These are phyloP conservation scores for Hycleus phaleratus DNA, from an alignment of 1,140 invertebrate species.

Conservation along the genomic window DNA sequence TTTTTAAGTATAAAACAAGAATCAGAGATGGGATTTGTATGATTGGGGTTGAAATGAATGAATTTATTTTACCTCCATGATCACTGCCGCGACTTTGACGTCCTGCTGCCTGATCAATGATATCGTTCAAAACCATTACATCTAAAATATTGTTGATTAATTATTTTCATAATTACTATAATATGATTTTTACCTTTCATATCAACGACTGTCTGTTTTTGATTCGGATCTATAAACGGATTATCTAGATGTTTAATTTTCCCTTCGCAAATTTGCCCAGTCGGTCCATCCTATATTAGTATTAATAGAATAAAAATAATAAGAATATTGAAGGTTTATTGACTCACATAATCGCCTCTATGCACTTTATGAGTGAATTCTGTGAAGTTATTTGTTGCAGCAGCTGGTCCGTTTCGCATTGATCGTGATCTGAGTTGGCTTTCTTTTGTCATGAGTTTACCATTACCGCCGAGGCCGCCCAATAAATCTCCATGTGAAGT, in stretches of 20 bases:
- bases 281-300: constrained; percentile 35
- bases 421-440: constrained; percentile 69
- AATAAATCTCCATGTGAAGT: constrained; percentile 87
- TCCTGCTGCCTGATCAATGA: constrained; percentile 91
- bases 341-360: constrained; percentile 60
- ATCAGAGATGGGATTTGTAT: background rate
- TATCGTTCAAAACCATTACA: constrained; percentile 95
- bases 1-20: background rate
- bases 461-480: constrained; percentile 58
- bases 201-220: constrained; percentile 82
- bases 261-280: constrained; percentile 30
- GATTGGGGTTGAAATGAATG: background rate
- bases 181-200: constrained; percentile 66
- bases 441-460: constrained; percentile 73
- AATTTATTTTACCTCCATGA: constrained; percentile 65
- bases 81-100: constrained; percentile 76
- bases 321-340: background rate
- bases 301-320: background rate
- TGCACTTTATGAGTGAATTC: constrained; percentile 62
- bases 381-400: constrained; percentile 50
- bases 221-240: constrained; percentile 82
- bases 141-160: constrained; percentile 56
- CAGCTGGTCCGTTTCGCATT: constrained; percentile 55
- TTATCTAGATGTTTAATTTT: constrained; percentile 85
- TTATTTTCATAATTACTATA: background rate